Evolutionary conservation across 2,113 vertebrate species (phyloP).

Genomic region (Genyomyrus donnyi): DNA sequence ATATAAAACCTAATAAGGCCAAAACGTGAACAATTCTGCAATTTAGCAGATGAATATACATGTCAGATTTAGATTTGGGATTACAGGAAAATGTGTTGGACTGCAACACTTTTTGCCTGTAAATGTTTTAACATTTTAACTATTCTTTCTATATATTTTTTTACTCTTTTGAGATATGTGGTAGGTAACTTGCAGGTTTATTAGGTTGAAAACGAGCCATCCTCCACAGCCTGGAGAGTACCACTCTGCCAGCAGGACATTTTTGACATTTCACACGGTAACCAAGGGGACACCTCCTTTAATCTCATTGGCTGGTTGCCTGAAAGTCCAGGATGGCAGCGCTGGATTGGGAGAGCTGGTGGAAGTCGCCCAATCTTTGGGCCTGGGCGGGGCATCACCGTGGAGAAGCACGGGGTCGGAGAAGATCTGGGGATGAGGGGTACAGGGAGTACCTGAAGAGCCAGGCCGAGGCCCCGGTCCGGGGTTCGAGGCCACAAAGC

Average conservation of each 20-base stretch:
- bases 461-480: conserved; percentile 29
- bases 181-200: neutral
- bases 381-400: conserved; percentile 42
- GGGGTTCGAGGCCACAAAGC: conserved; percentile 46
- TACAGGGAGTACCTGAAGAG: conserved; percentile 38
- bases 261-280: conserved; percentile 25
- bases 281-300: conserved; percentile 22
- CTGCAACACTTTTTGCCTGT: neutral
- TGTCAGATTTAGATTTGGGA: neutral
- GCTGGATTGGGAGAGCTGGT: conserved; percentile 45
- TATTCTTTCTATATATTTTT: neutral
- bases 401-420: conserved; percentile 39
- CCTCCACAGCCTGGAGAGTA: neutral
- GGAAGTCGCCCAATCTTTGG: conserved; percentile 38
- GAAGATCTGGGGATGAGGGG: conserved; percentile 51
- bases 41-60: neutral
- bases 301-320: conserved; percentile 34
- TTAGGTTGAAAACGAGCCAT: neutral
- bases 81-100: neutral
- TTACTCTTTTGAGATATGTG: neutral
- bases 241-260: conserved; percentile 1
- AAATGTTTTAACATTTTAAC: neutral
- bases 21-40: neutral
- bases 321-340: conserved; percentile 30
- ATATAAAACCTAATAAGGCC: neutral